These are phyloP conservation scores for Calosoma granatense DNA, from an alignment of 1,140 invertebrate species.

Conservation along the genomic window DNA sequence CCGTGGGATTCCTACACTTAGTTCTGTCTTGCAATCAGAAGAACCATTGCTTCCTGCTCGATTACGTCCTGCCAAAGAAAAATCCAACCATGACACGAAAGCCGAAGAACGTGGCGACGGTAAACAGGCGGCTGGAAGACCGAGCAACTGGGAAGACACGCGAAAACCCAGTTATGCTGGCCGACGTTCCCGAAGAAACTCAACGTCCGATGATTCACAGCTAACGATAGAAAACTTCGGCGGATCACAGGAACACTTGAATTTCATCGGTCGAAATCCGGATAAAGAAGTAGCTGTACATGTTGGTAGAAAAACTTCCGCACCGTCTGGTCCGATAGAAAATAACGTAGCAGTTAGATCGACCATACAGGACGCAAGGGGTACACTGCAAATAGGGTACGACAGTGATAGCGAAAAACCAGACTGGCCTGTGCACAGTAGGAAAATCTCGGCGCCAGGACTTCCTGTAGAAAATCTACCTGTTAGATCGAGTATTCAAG, in stretches of 20 bases:
- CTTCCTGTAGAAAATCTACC: slow-evolving; percentile 19
- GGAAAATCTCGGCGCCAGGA: slow-evolving; percentile 44
- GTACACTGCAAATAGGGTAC: slow-evolving; percentile 57
- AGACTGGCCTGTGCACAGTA: slow-evolving; percentile 41
- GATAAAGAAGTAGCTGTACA: slow-evolving; percentile 61
- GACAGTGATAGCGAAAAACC: slow-evolving; percentile 49
- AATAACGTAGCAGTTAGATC: slow-evolving; percentile 35
- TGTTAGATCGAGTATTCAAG: slow-evolving; percentile 54
- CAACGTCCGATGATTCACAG: slow-evolving; percentile 77
- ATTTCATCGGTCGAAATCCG: slow-evolving; percentile 57
- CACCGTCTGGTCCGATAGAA: slow-evolving; percentile 30
- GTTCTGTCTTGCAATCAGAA: slow-evolving; percentile 41
- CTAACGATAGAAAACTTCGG: slow-evolving; percentile 88
- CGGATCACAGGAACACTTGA: slow-evolving; percentile 68
- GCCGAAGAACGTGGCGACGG: slow-evolving; percentile 49
- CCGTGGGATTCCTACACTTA: slow-evolving; percentile 65
- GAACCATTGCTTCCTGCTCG: slow-evolving; percentile 44
- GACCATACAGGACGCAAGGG: slow-evolving; percentile 62
- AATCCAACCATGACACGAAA: slow-evolving; percentile 49
- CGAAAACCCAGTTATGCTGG: slow-evolving; percentile 65
- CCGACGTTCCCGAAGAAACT: slow-evolving; percentile 71
- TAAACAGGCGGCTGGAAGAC: slow-evolving; percentile 60
- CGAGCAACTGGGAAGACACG: slow-evolving; percentile 71
- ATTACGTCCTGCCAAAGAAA: slow-evolving; percentile 48
- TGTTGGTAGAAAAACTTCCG: slow-evolving; percentile 45